These are phyloP conservation scores for Cylindroiulus punctatus DNA, from an alignment of 2,888 invertebrate species.

Conservation along the genomic window DNA sequence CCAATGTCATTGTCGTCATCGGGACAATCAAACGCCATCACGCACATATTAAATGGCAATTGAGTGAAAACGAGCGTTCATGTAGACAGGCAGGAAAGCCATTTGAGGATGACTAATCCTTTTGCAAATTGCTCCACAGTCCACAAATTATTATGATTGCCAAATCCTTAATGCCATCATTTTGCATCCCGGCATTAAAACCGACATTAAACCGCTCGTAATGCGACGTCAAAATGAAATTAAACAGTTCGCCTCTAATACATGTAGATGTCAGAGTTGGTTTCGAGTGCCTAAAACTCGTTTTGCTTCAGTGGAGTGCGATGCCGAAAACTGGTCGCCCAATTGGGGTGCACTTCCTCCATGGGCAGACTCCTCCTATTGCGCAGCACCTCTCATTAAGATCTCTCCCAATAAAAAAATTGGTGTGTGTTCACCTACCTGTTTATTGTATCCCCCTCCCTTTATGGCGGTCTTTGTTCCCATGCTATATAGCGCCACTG, in stretches of 20 bases:
- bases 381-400: background rate
- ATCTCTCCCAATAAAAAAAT: background rate
- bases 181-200: conserved; percentile 35
- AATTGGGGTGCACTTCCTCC: conserved; percentile 45
- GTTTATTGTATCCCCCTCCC: conserved; percentile 27
- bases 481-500: conserved; percentile 8
- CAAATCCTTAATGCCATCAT: conserved; percentile 7
- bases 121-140: background rate
- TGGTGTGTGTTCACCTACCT: conserved; percentile 41
- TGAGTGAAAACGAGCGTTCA: background rate
- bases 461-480: background rate
- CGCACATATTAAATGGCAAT: background rate
- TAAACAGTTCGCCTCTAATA: conserved; percentile 16
- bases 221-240: conserved; percentile 10
- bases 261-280: background rate
- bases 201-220: conserved; percentile 27
- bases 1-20: conserved; percentile 21
- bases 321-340: background rate
- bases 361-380: conserved; percentile 41
- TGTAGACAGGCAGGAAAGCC: conserved; percentile 2
- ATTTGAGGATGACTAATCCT: conserved; percentile 23
- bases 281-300: conserved; percentile 11
- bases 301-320: conserved; percentile 3
- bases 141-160: background rate
- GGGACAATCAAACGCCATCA: background rate